Evolutionary conservation across 2,888 invertebrate species (phyloP).

Genomic region (Argyra leucocephala): DNA sequence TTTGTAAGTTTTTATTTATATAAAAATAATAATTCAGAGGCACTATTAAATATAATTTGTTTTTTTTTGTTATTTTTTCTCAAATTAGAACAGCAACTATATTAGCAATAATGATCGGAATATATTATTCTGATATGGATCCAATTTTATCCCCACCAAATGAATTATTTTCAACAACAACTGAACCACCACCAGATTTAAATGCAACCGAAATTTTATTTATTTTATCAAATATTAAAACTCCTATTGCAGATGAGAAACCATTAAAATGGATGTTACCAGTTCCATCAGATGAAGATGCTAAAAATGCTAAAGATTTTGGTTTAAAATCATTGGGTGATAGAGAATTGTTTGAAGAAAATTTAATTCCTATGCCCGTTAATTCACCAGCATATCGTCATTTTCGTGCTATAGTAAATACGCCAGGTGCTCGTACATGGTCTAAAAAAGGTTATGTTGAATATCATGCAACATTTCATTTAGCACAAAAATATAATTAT

Average conservation of each 20-base stretch:
- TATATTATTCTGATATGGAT: slow-evolving; percentile 22
- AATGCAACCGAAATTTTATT: slow-evolving; percentile 21
- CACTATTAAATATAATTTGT: slow-evolving; percentile 9
- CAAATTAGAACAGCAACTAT: slow-evolving; percentile 24
- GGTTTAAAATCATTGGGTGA: slow-evolving; percentile 51
- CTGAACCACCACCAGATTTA: background rate
- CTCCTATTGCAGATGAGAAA: slow-evolving; percentile 23
- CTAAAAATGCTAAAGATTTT: slow-evolving; percentile 46
- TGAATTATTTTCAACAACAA: slow-evolving; percentile 12
- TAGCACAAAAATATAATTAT: slow-evolving; percentile 48
- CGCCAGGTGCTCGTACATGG: slow-evolving; percentile 50
- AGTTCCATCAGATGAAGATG: slow-evolving; percentile 33
- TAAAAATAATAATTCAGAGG: slow-evolving; percentile 10
- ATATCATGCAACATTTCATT: slow-evolving; percentile 56
- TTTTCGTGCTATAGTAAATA: slow-evolving; percentile 59
- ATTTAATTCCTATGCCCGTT: slow-evolving; percentile 41
- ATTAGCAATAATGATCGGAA: slow-evolving; percentile 24
- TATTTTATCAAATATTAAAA: slow-evolving; percentile 14
- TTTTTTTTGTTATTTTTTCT: background rate
- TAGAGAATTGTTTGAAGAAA: slow-evolving; percentile 49
- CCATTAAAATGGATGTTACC: slow-evolving; percentile 22
- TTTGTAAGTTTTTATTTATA: slow-evolving; percentile 50
- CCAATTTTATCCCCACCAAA: slow-evolving; percentile 13
- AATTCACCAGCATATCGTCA: slow-evolving; percentile 60
- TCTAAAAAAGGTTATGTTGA: slow-evolving; percentile 59